Conservation (phyloP, 1,140 invertebrate genomes). For the Theocolax elegans region DNA sequence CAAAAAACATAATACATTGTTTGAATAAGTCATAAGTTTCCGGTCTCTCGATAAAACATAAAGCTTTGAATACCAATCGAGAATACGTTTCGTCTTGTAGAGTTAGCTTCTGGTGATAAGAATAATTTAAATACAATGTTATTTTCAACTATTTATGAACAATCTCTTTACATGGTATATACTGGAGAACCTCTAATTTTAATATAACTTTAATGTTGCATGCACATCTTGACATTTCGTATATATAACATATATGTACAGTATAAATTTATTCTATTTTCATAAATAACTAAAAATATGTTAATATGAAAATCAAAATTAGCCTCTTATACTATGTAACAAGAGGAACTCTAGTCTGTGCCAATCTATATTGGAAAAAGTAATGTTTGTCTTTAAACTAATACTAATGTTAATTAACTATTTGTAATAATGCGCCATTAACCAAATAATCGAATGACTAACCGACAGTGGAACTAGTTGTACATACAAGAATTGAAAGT, state of each 20-base stretch:
- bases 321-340: too few relatives aligned
- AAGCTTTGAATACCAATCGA: not conserved
- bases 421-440: conserved; percentile 17
- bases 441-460: conserved; percentile 13
- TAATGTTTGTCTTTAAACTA: conserved; percentile 20
- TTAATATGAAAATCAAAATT: too few relatives aligned
- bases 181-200: conserved; percentile 24
- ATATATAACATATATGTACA: too few relatives aligned
- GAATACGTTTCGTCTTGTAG: not conserved
- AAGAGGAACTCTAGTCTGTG: conserved; percentile 17
- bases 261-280: too few relatives aligned
- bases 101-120: conserved; percentile 23
- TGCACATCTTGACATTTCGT: too few relatives aligned
- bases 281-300: too few relatives aligned
- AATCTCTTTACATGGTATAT: not conserved
- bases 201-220: not conserved
- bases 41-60: conserved; percentile 24
- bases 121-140: too few relatives aligned
- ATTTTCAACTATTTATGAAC: too few relatives aligned
- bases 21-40: conserved; percentile 3
- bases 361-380: not conserved
- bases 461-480: not conserved
- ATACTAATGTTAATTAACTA: conserved; percentile 35
- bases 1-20: too few relatives aligned
- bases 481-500: not conserved